Conservation (phyloP, 2,797 vertebrate species). For the Siniperca obscura region DNA sequence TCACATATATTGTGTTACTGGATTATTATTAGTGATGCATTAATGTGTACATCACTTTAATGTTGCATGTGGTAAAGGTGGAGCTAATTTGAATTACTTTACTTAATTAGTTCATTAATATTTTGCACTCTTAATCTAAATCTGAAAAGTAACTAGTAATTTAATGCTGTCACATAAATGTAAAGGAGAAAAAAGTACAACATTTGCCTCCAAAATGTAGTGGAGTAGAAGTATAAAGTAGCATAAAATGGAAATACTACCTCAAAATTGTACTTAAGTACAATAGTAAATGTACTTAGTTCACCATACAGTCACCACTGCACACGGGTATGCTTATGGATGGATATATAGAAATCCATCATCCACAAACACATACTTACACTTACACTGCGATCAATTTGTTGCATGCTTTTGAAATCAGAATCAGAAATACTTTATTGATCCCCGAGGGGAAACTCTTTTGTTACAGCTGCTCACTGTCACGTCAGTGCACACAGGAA, state of each 20-base stretch:
- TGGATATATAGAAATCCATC: slow-evolving; percentile 6
- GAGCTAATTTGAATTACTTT: too few species aligned
- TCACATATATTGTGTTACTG: background rate
- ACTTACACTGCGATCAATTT: slow-evolving; percentile 22
- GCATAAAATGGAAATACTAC: background rate
- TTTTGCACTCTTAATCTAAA: background rate
- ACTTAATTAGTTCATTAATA: background rate
- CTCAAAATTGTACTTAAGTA: background rate
- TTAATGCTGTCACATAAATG: background rate
- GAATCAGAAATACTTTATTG: too few species aligned
- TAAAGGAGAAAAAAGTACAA: background rate
- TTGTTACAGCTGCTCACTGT: too few species aligned
- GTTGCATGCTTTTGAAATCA: slow-evolving; percentile 32
- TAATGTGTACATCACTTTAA: background rate
- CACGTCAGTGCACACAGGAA: too few species aligned
- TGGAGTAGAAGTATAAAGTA: background rate
- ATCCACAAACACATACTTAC: slow-evolving; percentile 8
- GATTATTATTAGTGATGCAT: background rate
- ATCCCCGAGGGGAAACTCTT: too few species aligned
- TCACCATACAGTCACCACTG: background rate
- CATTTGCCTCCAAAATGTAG: background rate
- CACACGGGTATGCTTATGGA: background rate
- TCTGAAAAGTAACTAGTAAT: background rate
- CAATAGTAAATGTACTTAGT: background rate
- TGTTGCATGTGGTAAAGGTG: background rate